Base-by-base conservation (phyloP, 2,113 vertebrate genomes). In the Neolamprologus sp. region DNA sequence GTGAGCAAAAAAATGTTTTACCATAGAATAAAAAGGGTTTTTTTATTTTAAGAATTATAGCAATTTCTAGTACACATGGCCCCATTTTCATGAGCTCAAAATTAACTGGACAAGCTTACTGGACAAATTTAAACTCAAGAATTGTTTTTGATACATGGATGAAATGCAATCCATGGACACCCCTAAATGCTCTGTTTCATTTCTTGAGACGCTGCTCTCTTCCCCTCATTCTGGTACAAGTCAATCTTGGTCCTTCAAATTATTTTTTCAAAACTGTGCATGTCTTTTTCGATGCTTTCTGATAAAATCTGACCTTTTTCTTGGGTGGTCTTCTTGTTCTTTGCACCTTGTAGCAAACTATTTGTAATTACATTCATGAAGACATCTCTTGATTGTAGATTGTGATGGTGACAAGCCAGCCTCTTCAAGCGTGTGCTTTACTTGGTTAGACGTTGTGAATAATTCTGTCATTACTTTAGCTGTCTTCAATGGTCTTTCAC, bases 11-110 rank as follows among this genome's bases (percentile, higher is more conserved):
- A n/a, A 7, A 35, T 5, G 7, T 65, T 65, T 65, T 37, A 37
- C 19, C 33, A 65, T 65, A 13, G 10, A 65, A 65, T 37, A n/a
- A 13, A 65, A 37, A 0, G 0, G 4, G 0, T 0, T 3, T 7
- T 26, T 19, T 65, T 35, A 7, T 65, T 65, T 37, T 65, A 14
- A 23, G 63, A 42, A 23, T 71, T 71, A 42, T 40, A 71, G 7
- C 12, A 21, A 42, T 71, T 71, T 71, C 35, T 42, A 71, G 35
- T 71, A 40, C 7, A 42, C 3, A 3, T 3, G 35, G 5, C 35
- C 35, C n/a, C n/a, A 23, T 68, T 68, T 14, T 40, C 7, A 58
- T 16, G 14, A 16, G n/a, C 63, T 9, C 19, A 68, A 68, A 4
- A 42, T 71, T 71, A 23, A 71, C 11, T 68, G 63, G 63, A 40